Conservation (phyloP, 2,113 vertebrate species). For the Tragulus kanchil region DNA sequence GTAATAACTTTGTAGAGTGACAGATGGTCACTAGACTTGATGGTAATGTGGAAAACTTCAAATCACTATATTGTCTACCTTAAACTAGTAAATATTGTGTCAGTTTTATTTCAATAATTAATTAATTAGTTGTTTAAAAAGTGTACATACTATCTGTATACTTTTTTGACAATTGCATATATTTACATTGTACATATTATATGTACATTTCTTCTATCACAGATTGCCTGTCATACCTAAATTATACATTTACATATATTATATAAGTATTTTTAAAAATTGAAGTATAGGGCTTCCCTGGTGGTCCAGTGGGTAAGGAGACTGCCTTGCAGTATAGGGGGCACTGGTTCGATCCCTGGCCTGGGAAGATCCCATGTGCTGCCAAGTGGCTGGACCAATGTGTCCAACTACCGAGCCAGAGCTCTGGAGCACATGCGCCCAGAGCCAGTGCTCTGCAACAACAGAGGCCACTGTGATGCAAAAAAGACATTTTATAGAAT, state of each 20-base stretch:
- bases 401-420: too few species aligned
- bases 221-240: not conserved
- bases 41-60: not conserved
- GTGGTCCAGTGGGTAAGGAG: too few species aligned
- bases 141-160: not conserved
- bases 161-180: not conserved
- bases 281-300: too few species aligned
- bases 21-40: not conserved
- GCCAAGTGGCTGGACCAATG: too few species aligned
- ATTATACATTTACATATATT: not conserved
- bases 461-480: too few species aligned
- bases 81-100: not conserved
- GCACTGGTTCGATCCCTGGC: too few species aligned
- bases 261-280: not conserved
- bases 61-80: not conserved
- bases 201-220: not conserved
- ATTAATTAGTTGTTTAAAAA: not conserved
- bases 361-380: too few species aligned
- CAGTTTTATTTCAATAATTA: not conserved
- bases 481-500: not conserved
- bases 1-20: not conserved
- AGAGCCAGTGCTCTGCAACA: too few species aligned
- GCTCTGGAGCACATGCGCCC: too few species aligned
- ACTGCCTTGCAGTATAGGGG: too few species aligned
- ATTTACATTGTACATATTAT: not conserved